phyloP scores from a whole-genome alignment of 2,797 vertebrate genomes.

The Bovichtus diacanthus region DNA sequence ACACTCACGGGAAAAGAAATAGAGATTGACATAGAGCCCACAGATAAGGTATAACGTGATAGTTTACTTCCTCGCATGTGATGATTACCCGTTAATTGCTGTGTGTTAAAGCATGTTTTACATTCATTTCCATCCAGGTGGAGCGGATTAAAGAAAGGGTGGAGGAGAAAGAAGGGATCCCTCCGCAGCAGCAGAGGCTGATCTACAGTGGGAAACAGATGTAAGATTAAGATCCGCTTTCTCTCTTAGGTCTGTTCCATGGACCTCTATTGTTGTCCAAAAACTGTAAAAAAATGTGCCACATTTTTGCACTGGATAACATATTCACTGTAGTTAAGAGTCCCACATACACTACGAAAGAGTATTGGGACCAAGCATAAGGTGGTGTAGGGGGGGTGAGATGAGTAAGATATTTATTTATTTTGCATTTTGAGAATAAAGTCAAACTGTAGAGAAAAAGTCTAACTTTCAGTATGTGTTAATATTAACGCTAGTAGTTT shows the following conservation, averaged over 20 bases:
- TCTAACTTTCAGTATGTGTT: too few relatives aligned
- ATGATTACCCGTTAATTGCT: background rate
- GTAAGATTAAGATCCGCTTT: constrained; percentile 70
- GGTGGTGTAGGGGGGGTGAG: too few relatives aligned
- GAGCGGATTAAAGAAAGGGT: constrained; percentile 96
- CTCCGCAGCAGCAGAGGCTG: constrained; percentile 93
- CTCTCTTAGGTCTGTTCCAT: background rate
- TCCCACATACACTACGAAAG: too few relatives aligned
- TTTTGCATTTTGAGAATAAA: too few relatives aligned
- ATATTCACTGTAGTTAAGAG: too few relatives aligned
- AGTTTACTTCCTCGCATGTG: background rate
- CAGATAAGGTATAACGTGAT: constrained; percentile 88
- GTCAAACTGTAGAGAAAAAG: too few relatives aligned
- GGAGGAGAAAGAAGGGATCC: constrained; percentile 96
- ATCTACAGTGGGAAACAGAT: constrained; percentile 98
- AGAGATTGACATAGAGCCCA: constrained; percentile 95
- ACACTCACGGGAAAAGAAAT: constrained; percentile 96
- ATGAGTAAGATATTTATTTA: too few relatives aligned
- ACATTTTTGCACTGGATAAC: too few relatives aligned
- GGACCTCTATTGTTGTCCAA: background rate
- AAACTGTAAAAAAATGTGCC: background rate
- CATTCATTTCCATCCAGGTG: constrained; percentile 80
- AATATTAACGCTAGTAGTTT: too few relatives aligned
- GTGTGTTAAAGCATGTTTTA: background rate
- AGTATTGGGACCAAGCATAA: too few relatives aligned